A percentile compares a stretch with the other conserved stretches of the same genome.
Conservation (phyloP, 2,888 invertebrate genomes). For the Papilio elwesi region DNA sequence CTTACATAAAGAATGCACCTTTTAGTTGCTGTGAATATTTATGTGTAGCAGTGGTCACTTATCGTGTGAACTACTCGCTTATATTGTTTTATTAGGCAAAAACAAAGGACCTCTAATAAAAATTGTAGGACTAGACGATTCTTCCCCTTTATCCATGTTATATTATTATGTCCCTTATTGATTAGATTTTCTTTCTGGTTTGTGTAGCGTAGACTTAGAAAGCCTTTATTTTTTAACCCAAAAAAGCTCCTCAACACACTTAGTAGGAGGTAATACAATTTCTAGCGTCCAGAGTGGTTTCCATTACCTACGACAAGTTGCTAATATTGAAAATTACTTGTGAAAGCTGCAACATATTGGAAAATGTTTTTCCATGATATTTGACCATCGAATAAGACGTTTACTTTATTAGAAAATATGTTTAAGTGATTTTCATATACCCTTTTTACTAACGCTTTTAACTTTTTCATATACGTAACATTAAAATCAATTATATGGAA, state of each 20-base stretch:
- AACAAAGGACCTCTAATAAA: too few relatives aligned
- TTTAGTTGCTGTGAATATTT: too few relatives aligned
- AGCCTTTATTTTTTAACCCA: slow-evolving; percentile 10
- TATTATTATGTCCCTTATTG: neutral
- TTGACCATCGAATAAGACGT: neutral
- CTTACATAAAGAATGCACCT: too few relatives aligned
- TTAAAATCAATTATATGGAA: too few relatives aligned
- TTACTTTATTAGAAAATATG: neutral
- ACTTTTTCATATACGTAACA: too few relatives aligned
- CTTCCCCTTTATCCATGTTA: neutral
- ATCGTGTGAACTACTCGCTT: too few relatives aligned
- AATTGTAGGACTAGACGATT: too few relatives aligned
- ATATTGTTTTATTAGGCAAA: too few relatives aligned
- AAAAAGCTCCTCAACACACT: slow-evolving; percentile 32
- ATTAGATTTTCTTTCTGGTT: slow-evolving; percentile 7
- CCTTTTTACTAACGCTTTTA: too few relatives aligned
- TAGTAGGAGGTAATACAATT: slow-evolving; percentile 35
- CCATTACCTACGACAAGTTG: slow-evolving; percentile 35
- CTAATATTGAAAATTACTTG: slow-evolving; percentile 38
- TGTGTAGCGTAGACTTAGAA: neutral
- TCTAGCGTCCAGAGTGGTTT: slow-evolving; percentile 33
- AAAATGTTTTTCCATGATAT: slow-evolving; percentile 1
- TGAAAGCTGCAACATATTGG: slow-evolving; percentile 24
- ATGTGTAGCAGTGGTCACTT: too few relatives aligned
- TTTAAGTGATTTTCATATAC: too few relatives aligned